Conservation (phyloP, 2,113 vertebrate genomes). For the Serranochromis macrocephalus region DNA sequence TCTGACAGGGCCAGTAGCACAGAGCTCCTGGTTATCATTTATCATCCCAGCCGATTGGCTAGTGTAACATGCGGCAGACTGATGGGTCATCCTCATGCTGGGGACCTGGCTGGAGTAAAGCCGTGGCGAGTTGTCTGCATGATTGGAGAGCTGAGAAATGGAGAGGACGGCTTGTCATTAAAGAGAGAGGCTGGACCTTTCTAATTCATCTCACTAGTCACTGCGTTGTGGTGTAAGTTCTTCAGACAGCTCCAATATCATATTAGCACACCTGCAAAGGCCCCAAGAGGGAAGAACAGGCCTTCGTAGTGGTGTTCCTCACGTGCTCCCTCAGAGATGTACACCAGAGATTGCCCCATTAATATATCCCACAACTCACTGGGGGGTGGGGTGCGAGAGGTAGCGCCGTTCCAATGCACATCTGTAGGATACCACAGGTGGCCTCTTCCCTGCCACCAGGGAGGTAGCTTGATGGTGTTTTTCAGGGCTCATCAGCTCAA, state of each 20-base stretch:
- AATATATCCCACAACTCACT: conserved; percentile 75
- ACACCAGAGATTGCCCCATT: conserved; percentile 78
- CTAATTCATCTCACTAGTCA: conserved; percentile 38
- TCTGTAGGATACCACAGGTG: conserved; percentile 59
- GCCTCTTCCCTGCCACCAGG: not conserved
- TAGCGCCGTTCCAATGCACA: conserved; percentile 54
- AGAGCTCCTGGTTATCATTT: conserved; percentile 69
- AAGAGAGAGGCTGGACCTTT: conserved; percentile 19
- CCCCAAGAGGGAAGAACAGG: conserved; percentile 63
- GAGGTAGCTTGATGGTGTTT: conserved; percentile 25
- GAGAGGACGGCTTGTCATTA: conserved; percentile 43
- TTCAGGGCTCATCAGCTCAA: conserved; percentile 1
- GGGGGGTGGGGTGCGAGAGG: not conserved
- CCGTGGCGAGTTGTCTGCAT: conserved; percentile 45
- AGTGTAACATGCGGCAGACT: conserved; percentile 55
- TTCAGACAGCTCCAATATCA: conserved; percentile 41
- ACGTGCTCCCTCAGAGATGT: conserved; percentile 59
- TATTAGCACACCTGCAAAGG: conserved; percentile 70
- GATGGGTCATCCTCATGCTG: conserved; percentile 66
- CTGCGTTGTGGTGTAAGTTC: conserved; percentile 7
- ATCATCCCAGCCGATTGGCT: conserved; percentile 73
- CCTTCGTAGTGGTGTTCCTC: conserved; percentile 58
- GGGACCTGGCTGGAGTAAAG: conserved; percentile 55
- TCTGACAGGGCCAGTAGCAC: conserved; percentile 66
- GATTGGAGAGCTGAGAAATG: conserved; percentile 50